phyloP scores from a whole-genome alignment of 2,888 invertebrate genomes.

The Pyrrhosoma nymphula region DNA sequence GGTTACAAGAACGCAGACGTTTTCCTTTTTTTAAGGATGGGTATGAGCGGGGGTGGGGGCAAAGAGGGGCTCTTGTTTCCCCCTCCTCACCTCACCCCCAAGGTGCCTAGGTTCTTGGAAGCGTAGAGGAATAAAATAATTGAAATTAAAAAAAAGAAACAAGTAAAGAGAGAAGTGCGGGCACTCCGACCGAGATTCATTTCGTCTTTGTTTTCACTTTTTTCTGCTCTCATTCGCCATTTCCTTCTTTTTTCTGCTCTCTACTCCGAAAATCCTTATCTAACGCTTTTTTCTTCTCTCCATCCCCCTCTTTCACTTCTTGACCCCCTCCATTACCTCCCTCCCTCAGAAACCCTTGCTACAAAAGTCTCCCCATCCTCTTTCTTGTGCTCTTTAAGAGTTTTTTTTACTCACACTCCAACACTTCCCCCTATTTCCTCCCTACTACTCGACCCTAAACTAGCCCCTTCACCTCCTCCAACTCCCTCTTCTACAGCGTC shows the following conservation, averaged over 20 bases:
- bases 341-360: neutral
- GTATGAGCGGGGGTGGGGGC: neutral
- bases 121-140: neutral
- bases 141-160: neutral
- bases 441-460: neutral
- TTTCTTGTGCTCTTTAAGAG: neutral
- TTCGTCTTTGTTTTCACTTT: conserved; percentile 18
- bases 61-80: neutral
- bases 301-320: neutral
- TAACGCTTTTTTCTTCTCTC: neutral
- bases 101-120: neutral
- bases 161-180: neutral
- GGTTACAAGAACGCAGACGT: neutral
- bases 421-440: neutral
- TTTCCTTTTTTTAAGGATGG: neutral
- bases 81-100: neutral
- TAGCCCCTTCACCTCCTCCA: neutral
- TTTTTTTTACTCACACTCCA: neutral
- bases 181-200: conserved; percentile 28
- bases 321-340: neutral
- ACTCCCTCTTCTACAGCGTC: neutral
- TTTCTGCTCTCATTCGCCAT: neutral
- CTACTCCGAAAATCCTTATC: neutral
- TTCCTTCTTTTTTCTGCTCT: neutral
- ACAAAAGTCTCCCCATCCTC: no score